Base-by-base conservation (phyloP, 2,888 invertebrate species). In the Pseudolycoriella hygida region DNA sequence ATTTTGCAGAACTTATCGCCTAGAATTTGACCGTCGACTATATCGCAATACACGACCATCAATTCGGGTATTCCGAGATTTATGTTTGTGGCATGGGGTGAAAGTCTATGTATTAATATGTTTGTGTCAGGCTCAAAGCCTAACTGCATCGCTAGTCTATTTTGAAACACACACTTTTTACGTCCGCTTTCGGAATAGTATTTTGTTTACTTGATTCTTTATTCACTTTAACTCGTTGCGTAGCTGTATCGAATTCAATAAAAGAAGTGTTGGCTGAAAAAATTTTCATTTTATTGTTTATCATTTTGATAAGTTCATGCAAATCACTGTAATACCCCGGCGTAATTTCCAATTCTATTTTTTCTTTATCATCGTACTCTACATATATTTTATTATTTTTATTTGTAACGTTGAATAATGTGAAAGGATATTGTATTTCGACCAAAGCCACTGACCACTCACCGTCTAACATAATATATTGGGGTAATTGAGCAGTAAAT, bases 1-100 rank as follows among this genome's bases (percentile, higher is more conserved):
- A 30, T 11, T 30, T 30, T 17, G 34, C 4, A 2, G 10, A 2
- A 14, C 18, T 3, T 34, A 18, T 17, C 14, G 5, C 34, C 43
- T 3, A 43, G 32, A 18, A 43, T 10, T 43, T 25, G 14, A n/a
- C 34, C 30, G 11, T 43, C 34, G 14, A 43, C 30, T 17, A 43
- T 43, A 43, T 43, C 43, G 17, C 30, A 30, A 17, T 43, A 43
- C 17, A 43, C 30, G 2, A 43, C 17, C 17, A 43, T 18, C 18
- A 34, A 30, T 30, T 43, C 43, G 8, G 43, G 34, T 18, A 43
- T 19, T 18, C 43, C 43, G 8, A 43, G 19, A 12, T n/a, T 6
- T 12, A 34, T 17, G 14, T 34, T 43, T 3, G 17, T 17, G 8
- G 17, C 17, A 34, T 34, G 34, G 17, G 32, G 43, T 17, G 43